Conservation (phyloP, 1,140 invertebrate species). For the Musca vetustissima region DNA sequence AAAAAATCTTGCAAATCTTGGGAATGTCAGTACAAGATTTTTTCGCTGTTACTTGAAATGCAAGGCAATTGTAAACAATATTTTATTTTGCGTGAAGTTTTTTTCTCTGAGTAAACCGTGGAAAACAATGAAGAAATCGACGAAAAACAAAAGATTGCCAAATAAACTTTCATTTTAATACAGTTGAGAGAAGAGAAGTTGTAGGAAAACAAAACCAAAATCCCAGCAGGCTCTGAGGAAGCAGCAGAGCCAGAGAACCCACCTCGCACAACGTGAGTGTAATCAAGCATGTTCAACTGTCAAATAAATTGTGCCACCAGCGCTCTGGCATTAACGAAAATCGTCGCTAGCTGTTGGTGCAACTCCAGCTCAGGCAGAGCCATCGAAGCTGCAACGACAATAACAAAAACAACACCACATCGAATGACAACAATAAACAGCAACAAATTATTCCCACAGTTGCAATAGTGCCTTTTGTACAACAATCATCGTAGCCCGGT, state of each 20-base stretch:
- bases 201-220: too few species aligned
- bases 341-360: neutral
- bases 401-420: neutral
- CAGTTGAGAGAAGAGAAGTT: too few species aligned
- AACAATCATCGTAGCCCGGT: neutral
- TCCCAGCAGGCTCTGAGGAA: too few species aligned
- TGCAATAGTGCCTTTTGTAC: neutral
- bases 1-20: neutral
- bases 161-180: constrained; percentile 5
- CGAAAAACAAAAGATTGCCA: neutral
- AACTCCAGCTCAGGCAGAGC: neutral
- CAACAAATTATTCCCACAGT: constrained; percentile 23
- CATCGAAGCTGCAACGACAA: too few species aligned
- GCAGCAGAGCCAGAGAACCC: too few species aligned
- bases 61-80: neutral
- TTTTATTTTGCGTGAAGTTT: neutral
- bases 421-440: constrained; percentile 16
- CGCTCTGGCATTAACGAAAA: constrained; percentile 3
- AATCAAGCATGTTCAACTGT: constrained; percentile 23
- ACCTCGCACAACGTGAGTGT: neutral
- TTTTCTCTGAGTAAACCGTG: too few species aligned
- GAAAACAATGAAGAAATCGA: too few species aligned
- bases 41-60: too few species aligned
- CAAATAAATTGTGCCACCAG: constrained; percentile 23
- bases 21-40: neutral